These are phyloP conservation scores for Cynodonichthys magdalenae DNA, from an alignment of 2,797 vertebrate genomes.

Conservation along the genomic window DNA sequence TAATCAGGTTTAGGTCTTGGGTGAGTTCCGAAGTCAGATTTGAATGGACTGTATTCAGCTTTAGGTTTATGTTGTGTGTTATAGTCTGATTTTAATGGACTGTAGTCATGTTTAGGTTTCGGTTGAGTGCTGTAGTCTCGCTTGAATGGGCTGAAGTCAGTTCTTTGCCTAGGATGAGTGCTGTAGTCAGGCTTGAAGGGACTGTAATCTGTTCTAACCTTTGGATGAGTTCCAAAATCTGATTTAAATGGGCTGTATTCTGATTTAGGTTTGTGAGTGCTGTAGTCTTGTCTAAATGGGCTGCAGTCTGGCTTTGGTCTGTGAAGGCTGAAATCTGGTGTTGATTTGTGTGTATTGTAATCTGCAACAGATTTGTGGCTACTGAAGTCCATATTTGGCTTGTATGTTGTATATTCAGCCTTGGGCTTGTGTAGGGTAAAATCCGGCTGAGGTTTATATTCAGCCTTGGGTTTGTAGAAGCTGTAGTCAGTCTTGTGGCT, in stretches of 20 bases:
- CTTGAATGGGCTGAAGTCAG: conserved; percentile 79
- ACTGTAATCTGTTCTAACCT: conserved; percentile 77
- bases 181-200: conserved; percentile 80
- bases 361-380: conserved; percentile 76
- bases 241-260: conserved; percentile 79
- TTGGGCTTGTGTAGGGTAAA: conserved; percentile 80
- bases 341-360: conserved; percentile 78
- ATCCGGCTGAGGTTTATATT: conserved; percentile 78
- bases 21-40: conserved; percentile 74
- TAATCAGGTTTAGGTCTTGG: conserved; percentile 76
- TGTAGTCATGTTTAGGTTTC: conserved; percentile 79
- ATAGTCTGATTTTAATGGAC: conserved; percentile 79
- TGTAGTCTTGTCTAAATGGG: conserved; percentile 79
- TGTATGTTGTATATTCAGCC: conserved; percentile 79
- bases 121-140: conserved; percentile 79
- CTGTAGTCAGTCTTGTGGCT: conserved; percentile 80
- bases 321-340: conserved; percentile 79
- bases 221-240: conserved; percentile 78
- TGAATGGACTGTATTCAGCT: conserved; percentile 78
- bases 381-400: conserved; percentile 78
- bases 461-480: conserved; percentile 79
- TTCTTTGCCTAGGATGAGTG: conserved; percentile 77
- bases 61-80: conserved; percentile 70
- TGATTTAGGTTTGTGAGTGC: conserved; percentile 72
- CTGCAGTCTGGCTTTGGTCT: conserved; percentile 80